phyloP scores from a whole-genome alignment of 2,113 vertebrate species.

The Rhinichthys klamathensis region DNA sequence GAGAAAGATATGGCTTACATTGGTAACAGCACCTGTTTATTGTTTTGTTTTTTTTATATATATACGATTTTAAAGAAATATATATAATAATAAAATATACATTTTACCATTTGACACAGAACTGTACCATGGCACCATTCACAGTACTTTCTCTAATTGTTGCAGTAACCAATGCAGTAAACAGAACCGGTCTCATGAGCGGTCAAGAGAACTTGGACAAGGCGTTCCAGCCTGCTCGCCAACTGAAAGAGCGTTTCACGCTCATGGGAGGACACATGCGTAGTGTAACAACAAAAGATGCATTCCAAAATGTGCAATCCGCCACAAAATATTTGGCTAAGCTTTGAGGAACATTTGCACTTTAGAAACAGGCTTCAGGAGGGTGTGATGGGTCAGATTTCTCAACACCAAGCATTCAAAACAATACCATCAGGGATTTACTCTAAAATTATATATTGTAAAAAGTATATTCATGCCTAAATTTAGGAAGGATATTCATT shows the following conservation, averaged over 20 bases:
- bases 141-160: not conserved
- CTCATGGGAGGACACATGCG: not conserved
- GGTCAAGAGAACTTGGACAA: not conserved
- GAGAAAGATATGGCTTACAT: not conserved
- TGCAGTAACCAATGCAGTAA: not conserved
- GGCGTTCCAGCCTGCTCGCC: slow-evolving; percentile 22
- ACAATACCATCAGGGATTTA: slow-evolving; percentile 22
- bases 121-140: too few species aligned
- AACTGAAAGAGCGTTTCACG: not conserved
- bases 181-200: not conserved
- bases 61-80: not conserved
- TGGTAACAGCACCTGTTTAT: too few species aligned
- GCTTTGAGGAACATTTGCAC: not conserved
- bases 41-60: too few species aligned
- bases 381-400: slow-evolving; percentile 28
- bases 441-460: too few species aligned
- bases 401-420: slow-evolving; percentile 27
- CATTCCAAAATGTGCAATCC: slow-evolving; percentile 46
- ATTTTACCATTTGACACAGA: not conserved
- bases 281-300: slow-evolving; percentile 37
- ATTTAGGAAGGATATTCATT: not conserved
- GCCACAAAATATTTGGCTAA: slow-evolving; percentile 47
- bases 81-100: too few species aligned
- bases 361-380: slow-evolving; percentile 19
- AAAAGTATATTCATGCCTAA: not conserved